phyloP scores from a whole-genome alignment of 1,140 invertebrate species.

The Goniozus legneri region DNA sequence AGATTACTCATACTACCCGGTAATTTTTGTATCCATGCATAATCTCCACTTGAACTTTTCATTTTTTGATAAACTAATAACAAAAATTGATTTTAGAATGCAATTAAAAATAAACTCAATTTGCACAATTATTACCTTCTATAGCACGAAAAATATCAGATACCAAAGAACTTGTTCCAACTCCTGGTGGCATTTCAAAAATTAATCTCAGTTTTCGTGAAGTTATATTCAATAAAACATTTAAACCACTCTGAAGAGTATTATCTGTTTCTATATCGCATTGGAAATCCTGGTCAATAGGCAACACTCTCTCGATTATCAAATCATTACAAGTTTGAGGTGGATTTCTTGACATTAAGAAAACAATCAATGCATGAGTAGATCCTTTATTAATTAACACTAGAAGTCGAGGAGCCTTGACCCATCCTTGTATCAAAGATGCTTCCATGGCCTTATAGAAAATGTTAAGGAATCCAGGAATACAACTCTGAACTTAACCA shows the following conservation, averaged over 20 bases:
- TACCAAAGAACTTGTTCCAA: conserved; percentile 64
- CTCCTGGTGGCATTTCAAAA: conserved; percentile 64
- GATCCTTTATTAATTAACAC: conserved; percentile 65
- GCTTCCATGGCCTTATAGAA: conserved; percentile 49
- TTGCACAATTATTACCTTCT: conserved; percentile 35
- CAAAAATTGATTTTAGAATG: conserved; percentile 5
- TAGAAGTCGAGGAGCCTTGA: conserved; percentile 57
- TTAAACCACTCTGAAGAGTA: conserved; percentile 49
- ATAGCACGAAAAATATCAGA: conserved; percentile 48
- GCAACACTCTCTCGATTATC: conserved; percentile 68
- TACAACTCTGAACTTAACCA: neutral
- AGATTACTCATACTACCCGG: conserved; percentile 36
- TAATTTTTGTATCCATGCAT: conserved; percentile 44
- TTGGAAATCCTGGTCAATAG: conserved; percentile 72
- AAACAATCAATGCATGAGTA: conserved; percentile 64
- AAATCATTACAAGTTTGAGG: conserved; percentile 68
- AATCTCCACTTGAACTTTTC: conserved; percentile 40
- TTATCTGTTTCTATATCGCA: conserved; percentile 67
- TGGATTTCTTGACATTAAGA: conserved; percentile 58
- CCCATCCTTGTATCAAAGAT: conserved; percentile 58
- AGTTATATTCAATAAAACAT: conserved; percentile 61
- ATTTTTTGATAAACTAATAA: conserved; percentile 48
- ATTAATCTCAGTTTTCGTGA: conserved; percentile 58
- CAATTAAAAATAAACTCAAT: conserved; percentile 7
- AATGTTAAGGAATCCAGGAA: conserved; percentile 25